phyloP scores from a whole-genome alignment of 2,888 invertebrate species.

The Leptinotarsa rubiginosa region DNA sequence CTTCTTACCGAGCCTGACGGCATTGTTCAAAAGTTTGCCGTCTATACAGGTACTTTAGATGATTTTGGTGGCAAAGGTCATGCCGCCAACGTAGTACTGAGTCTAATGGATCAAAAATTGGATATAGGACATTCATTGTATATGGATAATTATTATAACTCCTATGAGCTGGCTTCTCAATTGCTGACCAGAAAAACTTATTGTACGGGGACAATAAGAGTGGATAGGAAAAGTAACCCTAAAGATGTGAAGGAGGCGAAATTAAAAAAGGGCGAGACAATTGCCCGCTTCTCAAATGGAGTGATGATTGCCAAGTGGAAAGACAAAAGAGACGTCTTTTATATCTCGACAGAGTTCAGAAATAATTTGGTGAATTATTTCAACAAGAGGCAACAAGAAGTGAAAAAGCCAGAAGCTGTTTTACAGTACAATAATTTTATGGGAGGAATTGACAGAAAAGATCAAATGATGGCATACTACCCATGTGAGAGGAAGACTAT shows the following conservation, averaged over 20 bases:
- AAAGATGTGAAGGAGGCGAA: not conserved
- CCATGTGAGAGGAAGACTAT: slow-evolving; percentile 3
- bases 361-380: slow-evolving; percentile 6
- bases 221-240: not conserved
- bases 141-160: slow-evolving; percentile 46
- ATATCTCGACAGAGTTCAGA: not conserved
- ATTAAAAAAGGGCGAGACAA: not conserved
- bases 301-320: slow-evolving; percentile 7
- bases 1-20: slow-evolving; percentile 46
- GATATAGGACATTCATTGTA: slow-evolving; percentile 43
- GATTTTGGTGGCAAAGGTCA: slow-evolving; percentile 52
- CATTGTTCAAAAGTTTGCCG: slow-evolving; percentile 50
- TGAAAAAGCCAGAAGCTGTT: not conserved
- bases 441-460: not conserved
- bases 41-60: slow-evolving; percentile 54
- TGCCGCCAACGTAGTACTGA: slow-evolving; percentile 45
- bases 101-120: slow-evolving; percentile 42
- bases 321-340: slow-evolving; percentile 1
- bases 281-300: not conserved
- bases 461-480: slow-evolving; percentile 12
- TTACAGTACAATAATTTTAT: not conserved
- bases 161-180: slow-evolving; percentile 40
- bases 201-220: not conserved
- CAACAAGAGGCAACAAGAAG: slow-evolving; percentile 11
- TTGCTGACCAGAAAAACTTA: slow-evolving; percentile 12